Base-by-base conservation (phyloP, 2,113 vertebrate genomes). In the Tichodroma muraria region DNA sequence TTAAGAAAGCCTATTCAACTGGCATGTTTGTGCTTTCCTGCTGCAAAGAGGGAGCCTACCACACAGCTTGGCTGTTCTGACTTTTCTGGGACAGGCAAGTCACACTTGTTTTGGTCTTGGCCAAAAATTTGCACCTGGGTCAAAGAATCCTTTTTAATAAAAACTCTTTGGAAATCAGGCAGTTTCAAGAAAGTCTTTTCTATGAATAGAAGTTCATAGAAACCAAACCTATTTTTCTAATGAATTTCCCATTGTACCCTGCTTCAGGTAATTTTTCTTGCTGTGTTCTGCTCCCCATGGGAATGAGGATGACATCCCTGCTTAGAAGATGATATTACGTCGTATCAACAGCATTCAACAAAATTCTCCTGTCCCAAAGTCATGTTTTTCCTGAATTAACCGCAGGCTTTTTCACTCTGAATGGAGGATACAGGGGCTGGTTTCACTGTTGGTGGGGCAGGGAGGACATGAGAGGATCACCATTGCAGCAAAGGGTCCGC, bases 401-500 rank as follows among this genome's bases (percentile, higher is more conserved):
- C 37, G 21, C 44, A 42, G 6, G 0, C 21, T 33, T 61, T 78
- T 49, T 68, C 4, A 0, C 38, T 47, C 28, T 19, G 37, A 59
- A 15, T 33, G 16, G n/a, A 19, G 59, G 21, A n/a, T 13, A 5
- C 0, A 15, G 24, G 52, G 23, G 5, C 38, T 91, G n/a, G 24
- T 68, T 94, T 79, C 5, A 1, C 6, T 37, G 21, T 6, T 92
- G 57, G 8, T 27, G 50, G 52, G 64, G 27, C 27, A 56, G 21
- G 16, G 61, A 63, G 30, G 28, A 20, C 1, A 0, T 8, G 30
- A 59, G 49, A 33, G 33, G 30, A 33, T 18, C n/a, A 30, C 9
- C 40, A 1, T 25, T 23, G 47, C n/a, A 40, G 18, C 1, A 0
- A 11, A 6, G 69, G 64, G 37, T 66, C 63, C 63, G n/a, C 56